Percentiles rank a stretch among this genome's conserved stretches.
These are phyloP conservation scores for Acanthosepion esculentum DNA, from an alignment of 2,888 invertebrate species.

Conservation along the genomic window DNA sequence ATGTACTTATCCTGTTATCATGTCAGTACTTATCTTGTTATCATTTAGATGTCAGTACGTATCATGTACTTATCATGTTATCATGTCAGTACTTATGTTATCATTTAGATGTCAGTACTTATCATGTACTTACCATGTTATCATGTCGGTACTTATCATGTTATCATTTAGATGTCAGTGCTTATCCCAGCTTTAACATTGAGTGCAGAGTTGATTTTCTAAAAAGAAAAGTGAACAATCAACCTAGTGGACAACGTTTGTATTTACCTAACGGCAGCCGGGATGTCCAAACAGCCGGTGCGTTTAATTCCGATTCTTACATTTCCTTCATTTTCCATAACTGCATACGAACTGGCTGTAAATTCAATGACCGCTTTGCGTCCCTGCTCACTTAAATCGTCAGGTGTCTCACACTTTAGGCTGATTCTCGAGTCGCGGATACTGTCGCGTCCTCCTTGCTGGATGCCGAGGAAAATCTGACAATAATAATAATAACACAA, in stretches of 20 bases:
- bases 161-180: no score
- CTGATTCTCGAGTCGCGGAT: background rate
- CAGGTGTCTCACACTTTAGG: constrained; percentile 51
- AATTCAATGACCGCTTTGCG: constrained; percentile 78
- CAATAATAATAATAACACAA: background rate
- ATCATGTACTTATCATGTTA: no score
- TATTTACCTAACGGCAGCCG: constrained; percentile 76
- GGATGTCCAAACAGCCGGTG: constrained; percentile 76
- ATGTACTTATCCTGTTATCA: no score
- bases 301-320: constrained; percentile 77
- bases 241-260: background rate
- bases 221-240: background rate
- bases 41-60: no score
- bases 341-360: constrained; percentile 77
- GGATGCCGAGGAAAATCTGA: constrained; percentile 40
- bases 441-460: constrained; percentile 39
- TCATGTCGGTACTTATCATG: no score
- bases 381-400: constrained; percentile 69
- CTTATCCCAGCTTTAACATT: no score
- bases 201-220: no score
- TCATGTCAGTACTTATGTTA: no score
- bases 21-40: no score
- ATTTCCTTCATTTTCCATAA: constrained; percentile 77
- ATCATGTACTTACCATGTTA: no score
- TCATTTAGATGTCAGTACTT: no score